Percentiles rank a stretch among this genome's conserved stretches.
phyloP scores from a whole-genome alignment of 2,113 vertebrate species.

The Anarhynchus alexandrinus region DNA sequence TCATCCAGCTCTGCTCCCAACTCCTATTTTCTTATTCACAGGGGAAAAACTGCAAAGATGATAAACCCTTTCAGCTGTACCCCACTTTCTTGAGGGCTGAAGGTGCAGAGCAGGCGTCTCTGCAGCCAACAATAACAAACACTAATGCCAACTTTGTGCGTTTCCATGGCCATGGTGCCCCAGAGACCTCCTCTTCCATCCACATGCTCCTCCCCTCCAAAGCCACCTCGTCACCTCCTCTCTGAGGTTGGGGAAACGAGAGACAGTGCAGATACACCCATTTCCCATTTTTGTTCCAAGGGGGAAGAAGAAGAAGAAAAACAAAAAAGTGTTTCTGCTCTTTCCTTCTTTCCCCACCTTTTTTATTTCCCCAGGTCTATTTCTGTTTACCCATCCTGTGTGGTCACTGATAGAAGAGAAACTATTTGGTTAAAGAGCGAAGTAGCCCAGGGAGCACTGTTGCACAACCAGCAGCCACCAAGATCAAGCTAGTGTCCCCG shows the following conservation, averaged over 20 bases:
- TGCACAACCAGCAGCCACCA: background rate
- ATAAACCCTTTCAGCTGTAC: background rate
- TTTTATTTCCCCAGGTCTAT: background rate
- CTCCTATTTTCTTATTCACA: background rate
- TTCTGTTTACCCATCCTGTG: background rate
- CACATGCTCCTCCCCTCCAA: background rate
- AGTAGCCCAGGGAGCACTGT: background rate
- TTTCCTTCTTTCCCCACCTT: background rate
- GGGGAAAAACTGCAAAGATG: background rate
- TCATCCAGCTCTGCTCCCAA: background rate
- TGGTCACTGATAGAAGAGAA: background rate
- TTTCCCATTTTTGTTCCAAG: background rate
- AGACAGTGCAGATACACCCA: background rate
- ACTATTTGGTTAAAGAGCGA: background rate
- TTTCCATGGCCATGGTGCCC: conserved; percentile 14
- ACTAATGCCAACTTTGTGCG: background rate
- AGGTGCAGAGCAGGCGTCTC: background rate
- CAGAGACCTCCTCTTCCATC: background rate
- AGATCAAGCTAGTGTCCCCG: background rate
- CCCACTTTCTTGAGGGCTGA: background rate
- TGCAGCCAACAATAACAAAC: conserved; percentile 32
- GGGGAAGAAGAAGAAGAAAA: background rate
- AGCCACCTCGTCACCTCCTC: background rate
- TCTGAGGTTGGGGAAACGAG: background rate
- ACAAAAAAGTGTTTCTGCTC: background rate